These are phyloP conservation scores for Piezodorus guildinii DNA, from an alignment of 1,140 invertebrate genomes.

Conservation along the genomic window DNA sequence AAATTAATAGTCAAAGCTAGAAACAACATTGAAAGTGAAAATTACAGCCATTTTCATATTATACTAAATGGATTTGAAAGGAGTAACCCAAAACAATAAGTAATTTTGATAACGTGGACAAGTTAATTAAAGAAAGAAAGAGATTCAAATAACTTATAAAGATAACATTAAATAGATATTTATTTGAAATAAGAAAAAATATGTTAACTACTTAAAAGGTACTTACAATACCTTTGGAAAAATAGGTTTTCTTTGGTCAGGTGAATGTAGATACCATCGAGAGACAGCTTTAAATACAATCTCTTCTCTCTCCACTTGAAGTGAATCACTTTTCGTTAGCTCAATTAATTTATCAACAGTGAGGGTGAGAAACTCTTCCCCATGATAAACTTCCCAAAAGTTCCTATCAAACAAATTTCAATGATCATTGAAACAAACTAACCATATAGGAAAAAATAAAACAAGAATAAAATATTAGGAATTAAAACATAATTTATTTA, in stretches of 20 bases:
- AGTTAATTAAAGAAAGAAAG: too few species aligned
- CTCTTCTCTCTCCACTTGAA: conserved; percentile 45
- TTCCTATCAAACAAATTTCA: conserved; percentile 27
- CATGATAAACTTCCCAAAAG: conserved; percentile 34
- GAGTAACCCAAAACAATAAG: too few species aligned
- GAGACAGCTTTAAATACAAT: conserved; percentile 42
- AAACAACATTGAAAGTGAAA: too few species aligned
- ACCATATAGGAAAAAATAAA: too few species aligned
- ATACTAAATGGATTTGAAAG: too few species aligned
- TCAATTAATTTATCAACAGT: conserved; percentile 38
- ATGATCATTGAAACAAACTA: too few species aligned
- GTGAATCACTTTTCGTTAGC: conserved; percentile 40
- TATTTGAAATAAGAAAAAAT: background rate
- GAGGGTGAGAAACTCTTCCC: conserved; percentile 41
- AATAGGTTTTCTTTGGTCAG: conserved; percentile 30
- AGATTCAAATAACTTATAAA: too few species aligned
- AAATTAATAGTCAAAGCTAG: too few species aligned
- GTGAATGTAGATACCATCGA: conserved; percentile 39
- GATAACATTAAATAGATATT: background rate
- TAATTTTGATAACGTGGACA: too few species aligned
- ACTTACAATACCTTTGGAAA: conserved; percentile 33
- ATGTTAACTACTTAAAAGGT: background rate
- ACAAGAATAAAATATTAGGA: too few species aligned
- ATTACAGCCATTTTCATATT: too few species aligned
- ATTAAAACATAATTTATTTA: too few species aligned